A percentile compares a stretch with the other conserved stretches of the same genome.
Conservation (phyloP, 2,113 vertebrate species). For the Scortum barcoo region DNA sequence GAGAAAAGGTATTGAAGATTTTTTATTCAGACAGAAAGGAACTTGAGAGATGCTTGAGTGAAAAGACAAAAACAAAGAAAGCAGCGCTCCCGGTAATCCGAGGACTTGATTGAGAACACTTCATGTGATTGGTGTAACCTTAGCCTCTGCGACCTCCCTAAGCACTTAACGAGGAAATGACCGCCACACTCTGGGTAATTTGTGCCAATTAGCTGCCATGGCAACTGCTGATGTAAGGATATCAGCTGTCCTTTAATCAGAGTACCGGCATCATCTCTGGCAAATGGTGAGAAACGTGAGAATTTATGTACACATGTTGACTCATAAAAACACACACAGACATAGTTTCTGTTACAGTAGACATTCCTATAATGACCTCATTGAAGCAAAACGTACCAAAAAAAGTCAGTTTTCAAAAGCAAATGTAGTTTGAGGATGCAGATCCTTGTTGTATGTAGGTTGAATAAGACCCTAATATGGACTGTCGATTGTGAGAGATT, state of each 20-base stretch:
- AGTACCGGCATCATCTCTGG: conserved; percentile 23
- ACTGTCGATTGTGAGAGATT: too few relatives aligned
- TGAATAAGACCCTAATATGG: too few relatives aligned
- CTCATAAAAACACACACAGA: conserved; percentile 14
- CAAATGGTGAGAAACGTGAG: conserved; percentile 67
- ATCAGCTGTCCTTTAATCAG: conserved; percentile 79
- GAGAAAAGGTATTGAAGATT: not conserved
- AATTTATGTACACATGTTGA: conserved; percentile 44
- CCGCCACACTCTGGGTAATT: conserved; percentile 74
- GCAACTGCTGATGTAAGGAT: conserved; percentile 65
- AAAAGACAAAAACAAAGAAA: conserved; percentile 2
- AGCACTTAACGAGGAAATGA: conserved; percentile 77
- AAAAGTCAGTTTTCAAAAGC: not conserved
- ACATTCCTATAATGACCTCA: conserved; percentile 21
- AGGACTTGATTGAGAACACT: conserved; percentile 67
- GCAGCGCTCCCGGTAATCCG: conserved; percentile 48
- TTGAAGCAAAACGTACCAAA: not conserved
- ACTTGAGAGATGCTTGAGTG: not conserved
- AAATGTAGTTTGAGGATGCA: not conserved
- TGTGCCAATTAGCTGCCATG: conserved; percentile 66
- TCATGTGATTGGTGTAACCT: conserved; percentile 58
- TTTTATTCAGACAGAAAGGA: conserved; percentile 6
- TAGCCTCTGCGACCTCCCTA: conserved; percentile 62
- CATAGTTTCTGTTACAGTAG: not conserved
- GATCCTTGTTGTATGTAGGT: too few relatives aligned